Conservation (phyloP, 1,140 invertebrate species). For the Acromyrmex charruanus region DNA sequence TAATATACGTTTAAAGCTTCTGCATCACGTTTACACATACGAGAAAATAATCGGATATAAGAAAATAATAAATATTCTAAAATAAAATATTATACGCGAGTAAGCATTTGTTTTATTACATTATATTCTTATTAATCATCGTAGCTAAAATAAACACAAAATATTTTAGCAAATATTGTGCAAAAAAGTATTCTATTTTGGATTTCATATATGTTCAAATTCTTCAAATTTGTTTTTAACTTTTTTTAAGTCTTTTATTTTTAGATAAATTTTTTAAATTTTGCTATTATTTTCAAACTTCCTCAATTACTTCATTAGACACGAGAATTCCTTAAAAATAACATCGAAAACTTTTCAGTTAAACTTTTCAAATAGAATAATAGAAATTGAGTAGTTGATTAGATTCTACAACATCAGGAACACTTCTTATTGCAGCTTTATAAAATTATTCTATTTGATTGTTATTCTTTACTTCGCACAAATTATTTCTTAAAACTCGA, state of each 20-base stretch:
- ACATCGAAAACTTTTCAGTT: not conserved
- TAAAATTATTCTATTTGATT: constrained; percentile 7
- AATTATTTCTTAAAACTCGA: constrained; percentile 19
- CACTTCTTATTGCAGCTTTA: not conserved
- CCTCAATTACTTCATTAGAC: not conserved
- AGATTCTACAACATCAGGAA: not conserved
- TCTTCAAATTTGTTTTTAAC: not conserved
- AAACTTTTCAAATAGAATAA: not conserved
- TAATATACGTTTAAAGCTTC: not conserved
- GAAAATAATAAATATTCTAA: not conserved
- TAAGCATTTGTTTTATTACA: not conserved
- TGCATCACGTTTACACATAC: not conserved
- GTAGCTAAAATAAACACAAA: not conserved
- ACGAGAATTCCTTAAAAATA: constrained; percentile 7
- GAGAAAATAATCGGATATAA: not conserved
- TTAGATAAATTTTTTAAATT: not conserved
- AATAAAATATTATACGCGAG: not conserved
- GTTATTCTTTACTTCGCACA: not conserved
- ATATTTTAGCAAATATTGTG: constrained; percentile 2
- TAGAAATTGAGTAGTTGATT: constrained; percentile 2
- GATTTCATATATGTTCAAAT: not conserved
- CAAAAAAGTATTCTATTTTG: not conserved
- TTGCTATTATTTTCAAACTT: not conserved
- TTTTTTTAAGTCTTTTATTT: not conserved
- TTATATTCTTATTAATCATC: not conserved